These are phyloP conservation scores for Onychomys arenicola DNA, from an alignment of 2,797 vertebrate genomes.

Conservation along the genomic window DNA sequence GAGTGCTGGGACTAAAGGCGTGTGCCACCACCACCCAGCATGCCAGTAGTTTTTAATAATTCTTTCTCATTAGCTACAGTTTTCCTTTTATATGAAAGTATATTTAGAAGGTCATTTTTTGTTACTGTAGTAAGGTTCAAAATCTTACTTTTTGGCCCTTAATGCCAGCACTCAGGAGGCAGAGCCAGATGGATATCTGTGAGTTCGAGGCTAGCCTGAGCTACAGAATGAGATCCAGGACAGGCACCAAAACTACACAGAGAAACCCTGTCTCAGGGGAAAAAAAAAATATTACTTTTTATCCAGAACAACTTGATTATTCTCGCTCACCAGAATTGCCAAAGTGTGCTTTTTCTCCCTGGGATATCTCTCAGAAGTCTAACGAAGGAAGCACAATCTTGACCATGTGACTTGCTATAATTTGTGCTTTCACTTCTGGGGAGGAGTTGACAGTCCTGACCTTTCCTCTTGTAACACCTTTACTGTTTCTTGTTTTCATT, in stretches of 20 bases:
- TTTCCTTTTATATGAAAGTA: slow-evolving; percentile 26
- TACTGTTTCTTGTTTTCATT: slow-evolving; percentile 45
- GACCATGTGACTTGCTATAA: background rate
- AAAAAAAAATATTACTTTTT: background rate
- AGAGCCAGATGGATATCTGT: no score
- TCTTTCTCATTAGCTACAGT: background rate
- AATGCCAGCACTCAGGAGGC: no score
- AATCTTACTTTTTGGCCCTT: background rate
- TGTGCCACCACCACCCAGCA: background rate
- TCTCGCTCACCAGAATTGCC: background rate
- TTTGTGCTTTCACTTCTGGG: background rate
- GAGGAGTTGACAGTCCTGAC: background rate
- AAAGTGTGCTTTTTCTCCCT: background rate
- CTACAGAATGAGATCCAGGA: no score
- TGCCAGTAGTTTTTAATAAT: slow-evolving; percentile 3
- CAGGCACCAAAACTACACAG: no score
- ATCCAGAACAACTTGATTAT: background rate
- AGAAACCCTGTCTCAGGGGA: no score
- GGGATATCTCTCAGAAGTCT: background rate
- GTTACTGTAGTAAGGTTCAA: background rate
- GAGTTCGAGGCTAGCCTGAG: no score
- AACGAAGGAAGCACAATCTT: background rate
- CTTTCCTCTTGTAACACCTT: slow-evolving; percentile 6
- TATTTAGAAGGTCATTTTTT: background rate
- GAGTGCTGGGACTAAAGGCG: no score